Evolutionary conservation across 1,140 invertebrate genomes (phyloP).

Genomic region (Drosophila ficusphila): DNA sequence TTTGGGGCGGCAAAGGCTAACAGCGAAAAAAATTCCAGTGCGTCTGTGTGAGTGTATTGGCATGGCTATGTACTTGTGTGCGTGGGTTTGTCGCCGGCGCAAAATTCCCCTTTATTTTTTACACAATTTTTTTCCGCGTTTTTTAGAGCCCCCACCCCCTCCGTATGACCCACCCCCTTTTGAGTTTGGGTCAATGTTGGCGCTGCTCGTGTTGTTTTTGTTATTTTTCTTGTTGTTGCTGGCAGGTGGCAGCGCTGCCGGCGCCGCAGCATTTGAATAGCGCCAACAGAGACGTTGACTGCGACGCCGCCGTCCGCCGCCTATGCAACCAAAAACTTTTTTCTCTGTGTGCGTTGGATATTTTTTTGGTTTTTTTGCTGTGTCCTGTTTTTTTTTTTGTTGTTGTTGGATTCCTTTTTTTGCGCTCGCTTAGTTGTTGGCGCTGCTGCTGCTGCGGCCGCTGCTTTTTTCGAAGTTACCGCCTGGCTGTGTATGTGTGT

Average conservation of each 20-base stretch:
- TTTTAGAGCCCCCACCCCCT: constrained; percentile 63
- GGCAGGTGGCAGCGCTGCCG: constrained; percentile 68
- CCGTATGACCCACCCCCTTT: constrained; percentile 38
- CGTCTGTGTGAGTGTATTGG: constrained; percentile 46
- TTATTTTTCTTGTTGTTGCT: constrained; percentile 52
- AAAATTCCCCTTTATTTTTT: constrained; percentile 80
- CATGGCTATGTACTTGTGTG: constrained; percentile 34
- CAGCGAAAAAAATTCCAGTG: constrained; percentile 68
- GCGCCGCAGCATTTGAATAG: constrained; percentile 75
- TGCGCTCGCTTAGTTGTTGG: constrained; percentile 71
- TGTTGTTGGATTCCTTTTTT: constrained; percentile 63
- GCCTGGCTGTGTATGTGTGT: constrained; percentile 55
- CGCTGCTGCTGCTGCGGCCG: constrained; percentile 40
- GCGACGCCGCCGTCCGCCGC: constrained; percentile 52
- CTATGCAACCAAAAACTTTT: constrained; percentile 78
- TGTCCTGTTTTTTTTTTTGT: constrained; percentile 20
- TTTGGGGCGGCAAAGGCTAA: constrained; percentile 76
- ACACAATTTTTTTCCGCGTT: constrained; percentile 77
- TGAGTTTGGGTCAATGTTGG: constrained; percentile 82
- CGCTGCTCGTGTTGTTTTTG: constrained; percentile 40
- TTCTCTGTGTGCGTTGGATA: constrained; percentile 47
- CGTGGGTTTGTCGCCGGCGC: constrained; percentile 69
- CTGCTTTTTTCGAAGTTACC: constrained; percentile 64
- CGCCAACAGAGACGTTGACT: constrained; percentile 55
- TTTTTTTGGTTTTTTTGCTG: constrained; percentile 46